Evolutionary conservation across 2,113 vertebrate genomes (phyloP), one percentile per base, ranked within the genome.

Genomic region (Crotalus horridus): DNA sequence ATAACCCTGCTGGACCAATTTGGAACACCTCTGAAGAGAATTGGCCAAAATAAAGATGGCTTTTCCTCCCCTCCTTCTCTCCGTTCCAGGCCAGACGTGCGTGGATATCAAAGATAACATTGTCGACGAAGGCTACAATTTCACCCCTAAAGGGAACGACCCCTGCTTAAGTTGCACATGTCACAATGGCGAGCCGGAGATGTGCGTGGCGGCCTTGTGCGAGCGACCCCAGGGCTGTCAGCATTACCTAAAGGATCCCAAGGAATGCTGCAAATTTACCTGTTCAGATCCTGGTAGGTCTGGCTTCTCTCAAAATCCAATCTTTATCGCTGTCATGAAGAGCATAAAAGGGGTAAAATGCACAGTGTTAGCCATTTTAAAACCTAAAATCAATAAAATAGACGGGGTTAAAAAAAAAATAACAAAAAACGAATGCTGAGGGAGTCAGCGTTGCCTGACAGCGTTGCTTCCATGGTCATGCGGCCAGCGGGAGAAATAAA

Each of bases 91-190:
- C 94, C 99, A 99, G 95, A 99, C 99, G 0, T 99, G 99, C 1
- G 99, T 99, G 54, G 99, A 99, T 95, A 99, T 99, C 95, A 99
- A 98, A 94, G 99, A 99, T 97, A 99, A 99, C 8, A 98, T 99
- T 56, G 99, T 99, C 0, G 99, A 98, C 2, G 99, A 99, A 97
- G 99, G 99, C 53, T 99, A 99, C 97, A 99, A 99, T 94, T 99
- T 99, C 98, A 99, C 99, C 0, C 99, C 99, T 0, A 99, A 99
- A 93, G 99, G 99, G 26, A 98, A 99, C 0, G 99, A 99, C 95
- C 99, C 99, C 0, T 99, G 99, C 93, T 96, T 99, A 95, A 99
- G 99, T 97, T 99, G 99, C 97, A 99, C 99, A 0, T 99, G 99
- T 96, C 99, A 99, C 1, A 98, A 99, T 0, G 99, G 99, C 0